phyloP scores from a whole-genome alignment of 2,113 vertebrate genomes.

The Nycticryphes semicollaris region DNA sequence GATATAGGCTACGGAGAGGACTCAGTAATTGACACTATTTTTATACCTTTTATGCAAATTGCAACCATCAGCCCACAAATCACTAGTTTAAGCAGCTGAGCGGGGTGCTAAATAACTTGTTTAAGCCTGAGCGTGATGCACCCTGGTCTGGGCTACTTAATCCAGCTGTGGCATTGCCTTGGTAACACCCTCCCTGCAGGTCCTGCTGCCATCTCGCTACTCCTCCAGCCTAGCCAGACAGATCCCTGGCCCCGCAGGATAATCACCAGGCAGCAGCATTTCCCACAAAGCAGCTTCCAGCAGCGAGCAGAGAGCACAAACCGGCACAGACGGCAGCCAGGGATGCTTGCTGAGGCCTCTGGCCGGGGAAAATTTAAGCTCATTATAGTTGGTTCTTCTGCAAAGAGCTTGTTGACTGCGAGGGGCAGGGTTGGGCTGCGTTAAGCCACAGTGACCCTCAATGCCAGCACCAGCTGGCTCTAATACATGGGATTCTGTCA shows the following conservation, averaged over 20 bases:
- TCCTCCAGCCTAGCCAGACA: background rate
- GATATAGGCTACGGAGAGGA: background rate
- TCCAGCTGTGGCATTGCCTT: background rate
- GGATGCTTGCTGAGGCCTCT: background rate
- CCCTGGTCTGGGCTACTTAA: background rate
- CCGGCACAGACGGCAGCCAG: rapidly evolving
- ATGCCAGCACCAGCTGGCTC: background rate
- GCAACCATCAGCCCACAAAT: conserved; percentile 10
- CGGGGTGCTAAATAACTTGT: background rate
- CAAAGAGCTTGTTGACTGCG: background rate
- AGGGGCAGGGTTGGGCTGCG: background rate
- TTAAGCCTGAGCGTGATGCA: background rate
- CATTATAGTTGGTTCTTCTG: background rate
- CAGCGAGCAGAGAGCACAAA: background rate
- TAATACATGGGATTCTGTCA: background rate
- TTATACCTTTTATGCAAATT: background rate
- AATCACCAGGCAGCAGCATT: background rate
- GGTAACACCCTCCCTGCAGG: background rate
- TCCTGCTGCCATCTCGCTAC: background rate
- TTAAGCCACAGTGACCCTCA: background rate
- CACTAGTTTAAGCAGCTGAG: background rate
- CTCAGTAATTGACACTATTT: background rate
- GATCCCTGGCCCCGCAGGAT: background rate
- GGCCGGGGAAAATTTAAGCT: background rate
- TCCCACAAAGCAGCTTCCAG: background rate